Base-by-base conservation (phyloP, 2,888 invertebrate genomes). In the Lomographa bimaculata region DNA sequence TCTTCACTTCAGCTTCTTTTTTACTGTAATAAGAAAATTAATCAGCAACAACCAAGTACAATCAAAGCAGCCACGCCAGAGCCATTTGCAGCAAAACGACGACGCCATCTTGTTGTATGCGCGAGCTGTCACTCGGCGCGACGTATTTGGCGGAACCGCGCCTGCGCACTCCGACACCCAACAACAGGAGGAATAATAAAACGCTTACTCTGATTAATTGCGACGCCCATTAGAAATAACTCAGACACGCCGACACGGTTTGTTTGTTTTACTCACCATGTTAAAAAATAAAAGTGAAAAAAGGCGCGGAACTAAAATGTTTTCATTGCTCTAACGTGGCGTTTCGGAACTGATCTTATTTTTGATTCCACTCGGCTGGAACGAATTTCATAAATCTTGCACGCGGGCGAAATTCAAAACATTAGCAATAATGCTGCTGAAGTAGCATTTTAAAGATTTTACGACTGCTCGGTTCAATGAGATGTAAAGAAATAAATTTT, bases 141-240 rank as follows among this genome's bases (percentile, higher is more conserved):
- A 78, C 64, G 64, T 58, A 79, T 75, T 63, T 72, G 70, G 69
- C 79, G 76, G 74, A 77, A 78, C 81, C 66, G 64, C 64, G 63
- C 55, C 47, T 46, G 64, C 60, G 57, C 57, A 48, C 60, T 50
- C 62, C 60, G 21, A 12, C 32, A 11, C 6, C 54, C 59, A 60
- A 55, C 58, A n/a, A n/a, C n/a, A n/a, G n/a, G 67, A 23, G 23
- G 27, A 29, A 36, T 68, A 82, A 82, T 84, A 84, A 83, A 84
- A 79, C 81, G 75, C 70, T 80, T 77, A 70, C 64, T 54, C 76
- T 79, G 79, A 81, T 83, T 79, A 75, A 84, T 81, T 71, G 71
- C 75, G 64, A 62, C 14, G 28, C 34, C 20, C 40, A 44, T 46
- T 45, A 54, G 45, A 43, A 50, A 50, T 50, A 54, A 42, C 44